phyloP scores from a whole-genome alignment of 2,113 vertebrate genomes.

The Phrynocephalus versicolor region DNA sequence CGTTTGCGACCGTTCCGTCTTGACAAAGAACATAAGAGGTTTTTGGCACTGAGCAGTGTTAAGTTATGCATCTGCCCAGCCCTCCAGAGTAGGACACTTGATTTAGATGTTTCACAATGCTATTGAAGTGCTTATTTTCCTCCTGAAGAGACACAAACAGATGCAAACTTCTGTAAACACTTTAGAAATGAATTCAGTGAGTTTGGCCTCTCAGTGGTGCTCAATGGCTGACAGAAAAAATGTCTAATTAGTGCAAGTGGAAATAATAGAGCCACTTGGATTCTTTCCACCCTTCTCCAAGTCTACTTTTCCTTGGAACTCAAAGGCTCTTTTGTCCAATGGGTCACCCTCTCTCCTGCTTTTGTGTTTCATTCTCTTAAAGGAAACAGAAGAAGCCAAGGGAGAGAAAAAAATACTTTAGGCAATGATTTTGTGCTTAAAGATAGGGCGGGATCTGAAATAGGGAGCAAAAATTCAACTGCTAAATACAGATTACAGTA shows the following conservation, averaged over 20 bases:
- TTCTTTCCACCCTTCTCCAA: slow-evolving; percentile 84
- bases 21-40: slow-evolving; percentile 75
- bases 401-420: slow-evolving; percentile 73
- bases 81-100: slow-evolving; percentile 80
- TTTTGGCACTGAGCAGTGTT: slow-evolving; percentile 64
- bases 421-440: slow-evolving; percentile 74
- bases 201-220: slow-evolving; percentile 86
- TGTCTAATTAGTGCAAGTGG: slow-evolving; percentile 90
- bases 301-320: slow-evolving; percentile 82
- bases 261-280: slow-evolving; percentile 89
- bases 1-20: slow-evolving; percentile 70
- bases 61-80: slow-evolving; percentile 81
- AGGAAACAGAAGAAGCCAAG: slow-evolving; percentile 61
- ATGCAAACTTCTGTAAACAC: slow-evolving; percentile 91
- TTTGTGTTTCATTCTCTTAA: slow-evolving; percentile 81
- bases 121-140: slow-evolving; percentile 90
- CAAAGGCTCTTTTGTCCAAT: slow-evolving; percentile 84
- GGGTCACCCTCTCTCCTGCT: slow-evolving; percentile 84
- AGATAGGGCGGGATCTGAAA: slow-evolving; percentile 64
- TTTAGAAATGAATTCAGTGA: slow-evolving; percentile 88
- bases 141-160: slow-evolving; percentile 89
- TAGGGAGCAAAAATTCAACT: slow-evolving; percentile 60
- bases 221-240: slow-evolving; percentile 89
- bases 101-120: slow-evolving; percentile 83
- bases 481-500: slow-evolving; percentile 27